Percentiles rank a stretch among this genome's conserved stretches.
These are phyloP conservation scores for Pelobates cultripes DNA, from an alignment of 2,797 vertebrate species.

Conservation along the genomic window DNA sequence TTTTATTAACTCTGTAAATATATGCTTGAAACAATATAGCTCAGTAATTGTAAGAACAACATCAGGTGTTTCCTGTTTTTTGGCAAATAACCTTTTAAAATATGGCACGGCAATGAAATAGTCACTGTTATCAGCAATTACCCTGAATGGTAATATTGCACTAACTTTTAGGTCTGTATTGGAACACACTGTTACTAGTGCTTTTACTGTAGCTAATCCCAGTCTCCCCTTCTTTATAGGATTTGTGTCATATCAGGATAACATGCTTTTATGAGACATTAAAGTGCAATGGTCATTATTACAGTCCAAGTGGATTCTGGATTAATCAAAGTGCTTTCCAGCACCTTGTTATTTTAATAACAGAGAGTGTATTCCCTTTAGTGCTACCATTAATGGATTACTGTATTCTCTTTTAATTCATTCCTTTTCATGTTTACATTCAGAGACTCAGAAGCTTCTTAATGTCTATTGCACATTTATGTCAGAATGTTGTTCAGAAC, in stretches of 20 bases:
- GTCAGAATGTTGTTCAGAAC: background rate
- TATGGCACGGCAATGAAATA: too few species aligned
- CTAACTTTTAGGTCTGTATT: background rate
- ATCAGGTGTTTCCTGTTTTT: too few species aligned
- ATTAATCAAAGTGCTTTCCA: constrained; percentile 53
- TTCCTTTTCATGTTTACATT: constrained; percentile 43
- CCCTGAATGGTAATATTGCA: too few species aligned
- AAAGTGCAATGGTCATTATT: constrained; percentile 48
- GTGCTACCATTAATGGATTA: constrained; percentile 54
- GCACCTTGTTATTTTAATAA: constrained; percentile 53
- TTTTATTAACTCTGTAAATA: too few species aligned
- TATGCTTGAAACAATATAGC: too few species aligned
- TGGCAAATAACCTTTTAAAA: too few species aligned
- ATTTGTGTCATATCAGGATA: constrained; percentile 46
- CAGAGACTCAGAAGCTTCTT: constrained; percentile 13
- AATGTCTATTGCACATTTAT: constrained; percentile 9
- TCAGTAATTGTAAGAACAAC: too few species aligned
- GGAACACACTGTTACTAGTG: background rate
- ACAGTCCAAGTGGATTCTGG: constrained; percentile 30
- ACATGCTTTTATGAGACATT: constrained; percentile 49
- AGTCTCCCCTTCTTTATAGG: constrained; percentile 12
- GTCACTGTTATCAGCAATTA: too few species aligned
- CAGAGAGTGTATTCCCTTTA: constrained; percentile 49
- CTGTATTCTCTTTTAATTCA: constrained; percentile 44
- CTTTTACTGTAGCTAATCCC: constrained; percentile 17